These are phyloP conservation scores for Rutilus rutilus DNA, from an alignment of 2,113 vertebrate genomes.

Conservation along the genomic window DNA sequence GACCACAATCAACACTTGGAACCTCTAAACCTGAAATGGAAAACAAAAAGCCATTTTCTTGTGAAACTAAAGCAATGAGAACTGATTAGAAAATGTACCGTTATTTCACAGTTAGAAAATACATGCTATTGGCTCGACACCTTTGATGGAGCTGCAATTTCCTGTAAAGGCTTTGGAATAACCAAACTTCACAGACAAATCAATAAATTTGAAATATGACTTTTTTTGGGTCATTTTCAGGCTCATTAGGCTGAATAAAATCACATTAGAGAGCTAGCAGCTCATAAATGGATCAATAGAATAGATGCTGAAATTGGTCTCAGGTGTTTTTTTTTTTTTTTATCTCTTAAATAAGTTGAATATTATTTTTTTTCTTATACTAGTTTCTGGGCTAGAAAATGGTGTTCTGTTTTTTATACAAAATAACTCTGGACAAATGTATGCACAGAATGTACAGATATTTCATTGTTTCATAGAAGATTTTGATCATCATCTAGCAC, in stretches of 20 bases:
- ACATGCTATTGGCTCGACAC: conserved; percentile 35
- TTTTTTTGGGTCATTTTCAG: conserved; percentile 43
- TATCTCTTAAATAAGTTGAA: neutral
- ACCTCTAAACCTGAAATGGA: conserved; percentile 1
- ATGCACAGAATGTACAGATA: neutral
- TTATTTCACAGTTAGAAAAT: conserved; percentile 52
- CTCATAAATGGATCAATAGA: conserved; percentile 44
- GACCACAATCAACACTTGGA: conserved; percentile 29
- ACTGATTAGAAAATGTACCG: conserved; percentile 45
- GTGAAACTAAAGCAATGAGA: conserved; percentile 36
- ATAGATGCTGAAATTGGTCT: neutral
- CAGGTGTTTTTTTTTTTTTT: conserved; percentile 1
- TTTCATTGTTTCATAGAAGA: too few relatives aligned
- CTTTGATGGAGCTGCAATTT: conserved; percentile 52
- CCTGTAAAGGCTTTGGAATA: conserved; percentile 44
- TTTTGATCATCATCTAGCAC: too few relatives aligned
- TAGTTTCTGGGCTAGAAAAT: neutral
- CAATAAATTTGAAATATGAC: conserved; percentile 50
- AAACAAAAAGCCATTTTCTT: conserved; percentile 43
- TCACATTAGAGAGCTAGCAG: conserved; percentile 43
- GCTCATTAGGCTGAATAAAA: conserved; percentile 52
- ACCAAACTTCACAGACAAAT: conserved; percentile 47
- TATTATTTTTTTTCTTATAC: neutral
- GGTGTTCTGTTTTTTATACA: neutral
- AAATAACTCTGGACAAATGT: neutral